These are phyloP conservation scores for Yoshiicerus persimilis DNA, from an alignment of 1,140 invertebrate species.

Conservation along the genomic window DNA sequence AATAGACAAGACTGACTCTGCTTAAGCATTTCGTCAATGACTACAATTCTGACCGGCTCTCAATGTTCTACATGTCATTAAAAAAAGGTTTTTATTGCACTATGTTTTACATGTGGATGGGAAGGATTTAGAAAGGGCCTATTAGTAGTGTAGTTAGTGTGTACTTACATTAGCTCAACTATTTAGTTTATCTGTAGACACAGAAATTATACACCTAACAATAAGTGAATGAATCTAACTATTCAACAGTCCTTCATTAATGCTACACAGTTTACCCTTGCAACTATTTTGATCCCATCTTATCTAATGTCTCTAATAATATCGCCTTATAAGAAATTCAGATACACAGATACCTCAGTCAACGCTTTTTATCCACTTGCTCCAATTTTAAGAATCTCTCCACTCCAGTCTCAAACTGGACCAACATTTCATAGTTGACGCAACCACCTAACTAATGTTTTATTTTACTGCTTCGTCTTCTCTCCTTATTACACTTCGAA, in stretches of 20 bases:
- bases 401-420: not conserved
- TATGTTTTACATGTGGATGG: not conserved
- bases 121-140: not conserved
- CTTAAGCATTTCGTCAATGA: not conserved
- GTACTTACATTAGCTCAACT: not conserved
- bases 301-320: not conserved
- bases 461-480: not conserved
- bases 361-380: not conserved
- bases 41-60: not conserved
- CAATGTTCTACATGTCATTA: not conserved
- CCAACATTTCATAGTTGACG: not conserved
- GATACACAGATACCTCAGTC: too few relatives aligned
- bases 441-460: not conserved
- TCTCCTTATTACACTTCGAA: not conserved
- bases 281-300: not conserved
- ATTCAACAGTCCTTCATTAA: not conserved
- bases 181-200: not conserved
- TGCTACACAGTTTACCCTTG: not conserved
- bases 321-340: too few relatives aligned
- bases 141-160: not conserved
- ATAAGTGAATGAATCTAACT: not conserved
- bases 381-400: not conserved
- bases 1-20: not conserved
- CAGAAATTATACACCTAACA: not conserved
- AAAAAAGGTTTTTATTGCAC: not conserved